These are phyloP conservation scores for Heteromormyrus szaboi DNA, from an alignment of 2,797 vertebrate species.

Conservation along the genomic window DNA sequence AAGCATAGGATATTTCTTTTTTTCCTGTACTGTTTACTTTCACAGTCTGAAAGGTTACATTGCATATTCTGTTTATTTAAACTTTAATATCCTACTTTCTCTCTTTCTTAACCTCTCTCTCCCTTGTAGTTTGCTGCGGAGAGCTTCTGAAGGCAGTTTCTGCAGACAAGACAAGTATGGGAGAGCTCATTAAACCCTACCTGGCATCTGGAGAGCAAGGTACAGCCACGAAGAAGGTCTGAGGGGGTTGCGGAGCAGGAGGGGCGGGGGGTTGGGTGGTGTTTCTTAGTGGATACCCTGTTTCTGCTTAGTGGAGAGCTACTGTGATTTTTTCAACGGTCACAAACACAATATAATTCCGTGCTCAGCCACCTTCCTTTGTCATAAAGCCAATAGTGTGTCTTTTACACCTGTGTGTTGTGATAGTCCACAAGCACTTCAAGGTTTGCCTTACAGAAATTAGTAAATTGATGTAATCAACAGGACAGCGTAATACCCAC, in stretches of 20 bases:
- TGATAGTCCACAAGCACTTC: background rate
- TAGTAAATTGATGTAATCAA: background rate
- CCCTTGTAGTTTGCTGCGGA: constrained; percentile 73
- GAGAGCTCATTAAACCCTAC: constrained; percentile 65
- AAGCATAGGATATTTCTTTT: constrained; percentile 20
- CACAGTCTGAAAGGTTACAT: constrained; percentile 38
- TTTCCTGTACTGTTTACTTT: constrained; percentile 46
- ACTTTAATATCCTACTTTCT: constrained; percentile 47
- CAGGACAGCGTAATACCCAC: background rate
- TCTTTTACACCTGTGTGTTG: background rate
- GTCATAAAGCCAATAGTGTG: background rate
- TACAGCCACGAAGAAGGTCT: constrained; percentile 38
- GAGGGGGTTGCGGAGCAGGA: background rate
- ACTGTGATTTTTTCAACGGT: background rate
- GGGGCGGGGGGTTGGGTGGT: background rate
- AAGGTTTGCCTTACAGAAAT: background rate
- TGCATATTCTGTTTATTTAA: constrained; percentile 41
- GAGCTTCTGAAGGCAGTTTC: constrained; percentile 73
- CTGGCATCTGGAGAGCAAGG: constrained; percentile 66
- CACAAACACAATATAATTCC: background rate
- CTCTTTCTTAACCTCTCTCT: constrained; percentile 34
- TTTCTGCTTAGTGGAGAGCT: background rate
- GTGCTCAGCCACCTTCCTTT: background rate
- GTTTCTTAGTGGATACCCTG: background rate
- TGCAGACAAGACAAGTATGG: constrained; percentile 58